Evolutionary conservation across 1,140 invertebrate species (phyloP).

Genomic region (Marisa cornuarietis): DNA sequence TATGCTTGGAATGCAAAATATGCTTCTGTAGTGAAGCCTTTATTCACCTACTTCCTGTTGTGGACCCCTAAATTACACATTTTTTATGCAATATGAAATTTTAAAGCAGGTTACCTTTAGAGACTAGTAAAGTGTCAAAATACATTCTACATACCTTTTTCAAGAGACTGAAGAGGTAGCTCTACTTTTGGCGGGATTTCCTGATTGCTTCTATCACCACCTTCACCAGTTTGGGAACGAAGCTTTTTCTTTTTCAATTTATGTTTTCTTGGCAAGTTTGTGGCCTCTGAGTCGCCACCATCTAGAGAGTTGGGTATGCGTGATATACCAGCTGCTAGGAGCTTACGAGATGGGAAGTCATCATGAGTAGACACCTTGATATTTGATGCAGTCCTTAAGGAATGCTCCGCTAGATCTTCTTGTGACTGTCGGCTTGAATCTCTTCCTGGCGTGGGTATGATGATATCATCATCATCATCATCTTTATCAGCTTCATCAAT

Average conservation of each 20-base stretch:
- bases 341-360: constrained; percentile 13
- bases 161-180: too few species aligned
- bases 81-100: too few species aligned
- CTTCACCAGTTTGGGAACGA: not conserved
- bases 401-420: constrained; percentile 8
- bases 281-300: constrained; percentile 13
- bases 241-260: constrained; percentile 30
- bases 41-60: too few species aligned
- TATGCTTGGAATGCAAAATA: too few species aligned
- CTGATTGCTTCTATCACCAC: too few species aligned
- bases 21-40: too few species aligned
- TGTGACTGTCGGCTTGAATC: not conserved
- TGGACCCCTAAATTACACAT: too few species aligned
- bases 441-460: constrained; percentile 3
- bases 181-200: too few species aligned
- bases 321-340: constrained; percentile 16
- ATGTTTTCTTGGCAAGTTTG: constrained; percentile 11
- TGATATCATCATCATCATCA: constrained; percentile 13
- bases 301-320: constrained; percentile 6
- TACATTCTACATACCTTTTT: too few species aligned
- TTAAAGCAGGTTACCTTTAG: too few species aligned
- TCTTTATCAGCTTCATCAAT: constrained; percentile 16
- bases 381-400: constrained; percentile 34
- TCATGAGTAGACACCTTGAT: constrained; percentile 27
- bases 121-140: too few species aligned